phyloP scores from a whole-genome alignment of 2,888 invertebrate species.

The Epiblema foenella region DNA sequence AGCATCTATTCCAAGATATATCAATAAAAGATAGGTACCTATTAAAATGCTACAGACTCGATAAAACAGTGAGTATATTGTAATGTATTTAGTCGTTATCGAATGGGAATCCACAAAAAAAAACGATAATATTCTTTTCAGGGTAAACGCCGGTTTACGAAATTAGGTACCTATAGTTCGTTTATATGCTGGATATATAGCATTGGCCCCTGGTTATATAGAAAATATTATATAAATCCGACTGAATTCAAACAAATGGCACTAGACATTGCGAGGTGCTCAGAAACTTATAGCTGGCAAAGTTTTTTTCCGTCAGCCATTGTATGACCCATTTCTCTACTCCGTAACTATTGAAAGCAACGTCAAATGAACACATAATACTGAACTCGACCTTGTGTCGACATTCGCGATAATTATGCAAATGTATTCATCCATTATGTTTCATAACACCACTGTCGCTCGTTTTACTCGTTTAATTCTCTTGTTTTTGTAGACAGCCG shows the following conservation, averaged over 20 bases:
- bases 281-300: neutral
- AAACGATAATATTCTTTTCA: no score
- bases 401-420: conserved; percentile 35
- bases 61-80: no score
- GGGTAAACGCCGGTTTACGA: no score
- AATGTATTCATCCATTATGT: conserved; percentile 26
- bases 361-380: conserved; percentile 24
- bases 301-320: neutral
- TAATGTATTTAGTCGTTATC: no score
- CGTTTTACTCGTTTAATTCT: conserved; percentile 28
- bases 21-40: no score
- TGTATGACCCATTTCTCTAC: conserved; percentile 12
- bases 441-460: conserved; percentile 20
- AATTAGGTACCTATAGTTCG: no score
- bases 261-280: neutral
- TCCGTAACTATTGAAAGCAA: neutral
- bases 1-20: no score
- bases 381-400: conserved; percentile 23
- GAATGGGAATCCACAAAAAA: no score
- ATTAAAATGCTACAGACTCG: no score
- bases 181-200: no score
- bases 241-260: neutral
- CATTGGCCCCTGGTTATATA: no score
- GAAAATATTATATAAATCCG: no score
- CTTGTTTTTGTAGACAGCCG: conserved; percentile 17